These are phyloP conservation scores for Mustela lutreola DNA, from an alignment of 2,113 vertebrate species.

Conservation along the genomic window DNA sequence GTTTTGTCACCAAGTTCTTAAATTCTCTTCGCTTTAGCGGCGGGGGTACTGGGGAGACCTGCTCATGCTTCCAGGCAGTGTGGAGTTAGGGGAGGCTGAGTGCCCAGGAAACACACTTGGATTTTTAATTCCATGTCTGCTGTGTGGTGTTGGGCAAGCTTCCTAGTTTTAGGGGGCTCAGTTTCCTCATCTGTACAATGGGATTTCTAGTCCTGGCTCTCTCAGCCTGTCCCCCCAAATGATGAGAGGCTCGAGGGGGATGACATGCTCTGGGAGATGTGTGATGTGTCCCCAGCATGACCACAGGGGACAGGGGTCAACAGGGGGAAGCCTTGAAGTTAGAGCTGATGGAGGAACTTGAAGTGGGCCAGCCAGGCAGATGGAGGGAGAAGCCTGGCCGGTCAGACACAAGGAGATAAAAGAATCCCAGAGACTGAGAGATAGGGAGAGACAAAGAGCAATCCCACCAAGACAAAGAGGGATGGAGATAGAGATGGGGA, in stretches of 20 bases:
- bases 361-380: neutral
- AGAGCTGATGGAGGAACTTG: neutral
- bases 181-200: conserved; percentile 37
- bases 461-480: neutral
- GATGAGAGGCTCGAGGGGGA: neutral
- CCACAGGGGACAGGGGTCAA: neutral
- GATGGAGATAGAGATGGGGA: neutral
- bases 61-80: neutral
- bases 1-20: neutral
- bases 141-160: neutral
- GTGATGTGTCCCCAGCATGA: neutral
- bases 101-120: neutral
- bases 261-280: neutral
- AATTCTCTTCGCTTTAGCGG: neutral
- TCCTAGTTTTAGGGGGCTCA: neutral
- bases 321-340: neutral
- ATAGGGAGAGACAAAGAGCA: neutral
- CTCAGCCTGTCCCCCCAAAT: neutral
- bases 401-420: neutral
- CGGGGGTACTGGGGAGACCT: neutral
- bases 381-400: neutral
- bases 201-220: neutral
- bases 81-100: neutral
- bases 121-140: neutral
- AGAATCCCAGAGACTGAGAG: neutral